Base-by-base conservation (phyloP, 2,888 invertebrate genomes). In the Lamellibrachia columna region DNA sequence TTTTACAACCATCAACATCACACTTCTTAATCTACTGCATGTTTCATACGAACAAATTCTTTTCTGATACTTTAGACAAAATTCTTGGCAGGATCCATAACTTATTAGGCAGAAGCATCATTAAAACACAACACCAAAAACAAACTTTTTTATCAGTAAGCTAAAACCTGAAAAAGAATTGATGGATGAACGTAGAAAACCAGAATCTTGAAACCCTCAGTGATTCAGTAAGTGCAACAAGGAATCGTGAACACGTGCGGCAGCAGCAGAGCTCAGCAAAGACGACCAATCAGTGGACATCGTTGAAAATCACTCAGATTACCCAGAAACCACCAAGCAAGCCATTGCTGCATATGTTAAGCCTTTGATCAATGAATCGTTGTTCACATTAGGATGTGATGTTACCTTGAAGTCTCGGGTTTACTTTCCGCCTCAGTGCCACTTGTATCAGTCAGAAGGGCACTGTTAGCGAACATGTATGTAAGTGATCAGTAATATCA, bases 311-410 rank as follows among this genome's bases (percentile, higher is more conserved):
- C 2, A 6, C 75, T 22, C 15, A 6, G 22, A 75, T 75, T 22
- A 75, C 75, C 75, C 75, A 75, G 75, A 22, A 75, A 75, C 75
- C 75, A 15, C 75, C 75, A 75, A 75, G 75, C 75, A 75, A 75
- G 75, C 75, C 75, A 75, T 6, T 22, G 75, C 75, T 75, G 75
- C 75, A 75, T 40, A 40, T 11, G 75, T 75, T 6, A 15, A 75
- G 75, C 15, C 75, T 11, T 22, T 75, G 22, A 22, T n/a, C 11
- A 15, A n/a, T n/a, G 22, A 75, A 3, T 75, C 15, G 6, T 22
- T 6, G 1, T 55, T 1, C 7, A 22, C 15, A 2, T 75, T 22
- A 75, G 15, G 22, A 11, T 75, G 75, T 75, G 75, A 75, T 22
- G 75, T 75, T 75, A 75, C 75, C 75, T 75, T n/a, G 22, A 75